Evolutionary conservation across 1,140 invertebrate genomes (phyloP), one percentile per base, ranked within the genome.

Genomic region (Aphidius gifuensis): DNA sequence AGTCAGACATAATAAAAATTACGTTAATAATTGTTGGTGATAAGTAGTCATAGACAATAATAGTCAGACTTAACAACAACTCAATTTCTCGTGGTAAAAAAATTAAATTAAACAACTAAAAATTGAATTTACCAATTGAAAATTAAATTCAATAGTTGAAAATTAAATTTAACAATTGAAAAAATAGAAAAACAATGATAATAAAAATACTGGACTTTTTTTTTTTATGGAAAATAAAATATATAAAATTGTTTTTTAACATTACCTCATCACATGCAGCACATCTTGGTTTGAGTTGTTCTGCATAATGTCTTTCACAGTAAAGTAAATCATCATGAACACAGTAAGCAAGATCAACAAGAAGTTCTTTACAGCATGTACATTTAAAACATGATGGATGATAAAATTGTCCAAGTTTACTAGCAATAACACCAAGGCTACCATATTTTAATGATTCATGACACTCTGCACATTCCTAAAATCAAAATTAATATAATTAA

Each of bases 301-400:
- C 94, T 11, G 94, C 93, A 78, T 96, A 97, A 80, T 97, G 95
- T 58, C 95, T 84, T 74, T 96, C 93, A 79, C 95, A 97, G 78
- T 90, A 97, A 46, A 96, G 83, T 57, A 85, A 84, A 61, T 92
- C 91, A 64, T 95, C 91, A 74, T 92, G 86, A 50, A 92, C 88
- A 74, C 95, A 97, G 79, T 97, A 97, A 16, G 92, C 92, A 53
- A 97, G 85, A 79, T 97, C 95, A 55, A 96, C 93, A 39, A 97
- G 86, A 40, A 94, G 81, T 80, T 96, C 90, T 64, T 89, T 85
- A 80, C 95, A 97, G 45, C 87, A 86, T 53, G 83, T 83, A 78
- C 95, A 97, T 50, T 85, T 85, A 79, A 97, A 97, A 77, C 95
- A 97, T 9, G 85, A 84, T 2, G 94, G 92, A 80, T 97, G 94